These are phyloP conservation scores for Orycteropus afer DNA, from an alignment of 2,113 vertebrate species.

Conservation along the genomic window DNA sequence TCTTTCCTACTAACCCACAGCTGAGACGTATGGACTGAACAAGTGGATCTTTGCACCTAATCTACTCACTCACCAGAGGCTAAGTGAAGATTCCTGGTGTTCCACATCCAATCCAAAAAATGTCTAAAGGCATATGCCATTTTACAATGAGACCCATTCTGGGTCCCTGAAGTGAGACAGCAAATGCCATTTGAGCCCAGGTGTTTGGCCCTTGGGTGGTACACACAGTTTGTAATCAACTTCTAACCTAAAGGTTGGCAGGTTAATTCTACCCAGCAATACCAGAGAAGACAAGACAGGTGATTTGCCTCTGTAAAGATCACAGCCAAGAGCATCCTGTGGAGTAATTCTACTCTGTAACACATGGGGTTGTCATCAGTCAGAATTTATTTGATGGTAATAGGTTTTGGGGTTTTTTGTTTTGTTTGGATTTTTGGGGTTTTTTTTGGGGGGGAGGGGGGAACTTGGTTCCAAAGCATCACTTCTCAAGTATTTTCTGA, in stretches of 20 bases:
- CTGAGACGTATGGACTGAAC: neutral
- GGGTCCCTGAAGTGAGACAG: neutral
- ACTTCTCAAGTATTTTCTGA: neutral
- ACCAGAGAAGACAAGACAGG: neutral
- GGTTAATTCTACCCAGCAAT: neutral
- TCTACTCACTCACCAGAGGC: neutral
- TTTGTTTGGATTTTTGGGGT: too few species aligned
- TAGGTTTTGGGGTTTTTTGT: too few species aligned
- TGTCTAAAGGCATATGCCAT: neutral
- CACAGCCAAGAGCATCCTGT: neutral
- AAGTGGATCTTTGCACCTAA: accelerated
- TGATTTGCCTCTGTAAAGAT: neutral
- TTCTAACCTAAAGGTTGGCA: neutral
- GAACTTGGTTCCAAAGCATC: neutral
- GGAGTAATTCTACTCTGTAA: too few species aligned
- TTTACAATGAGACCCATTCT: neutral
- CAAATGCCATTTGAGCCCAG: neutral
- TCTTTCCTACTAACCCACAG: neutral
- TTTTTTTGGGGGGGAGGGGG: too few species aligned
- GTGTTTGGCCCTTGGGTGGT: neutral
- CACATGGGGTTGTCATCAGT: too few species aligned
- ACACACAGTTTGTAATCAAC: neutral
- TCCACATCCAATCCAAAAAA: neutral
- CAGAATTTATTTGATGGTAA: too few species aligned
- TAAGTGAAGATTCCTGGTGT: neutral